phyloP scores from a whole-genome alignment of 2,888 invertebrate genomes.

The Merodon equestris region DNA sequence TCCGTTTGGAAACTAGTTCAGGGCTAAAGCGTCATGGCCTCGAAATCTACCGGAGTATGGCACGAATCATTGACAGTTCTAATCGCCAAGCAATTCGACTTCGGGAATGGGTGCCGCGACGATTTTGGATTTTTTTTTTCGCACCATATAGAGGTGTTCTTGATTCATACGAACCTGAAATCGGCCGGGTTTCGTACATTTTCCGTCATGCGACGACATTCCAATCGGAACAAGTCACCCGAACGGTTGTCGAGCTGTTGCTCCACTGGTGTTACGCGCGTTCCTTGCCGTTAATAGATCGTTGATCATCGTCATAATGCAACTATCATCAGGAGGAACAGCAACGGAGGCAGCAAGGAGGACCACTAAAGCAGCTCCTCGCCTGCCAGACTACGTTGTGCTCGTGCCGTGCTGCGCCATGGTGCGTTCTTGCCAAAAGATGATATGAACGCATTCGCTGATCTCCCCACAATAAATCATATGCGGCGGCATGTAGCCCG shows the following conservation, averaged over 20 bases:
- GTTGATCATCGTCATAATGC: conserved; percentile 65
- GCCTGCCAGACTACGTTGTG: background rate
- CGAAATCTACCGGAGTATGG: conserved; percentile 42
- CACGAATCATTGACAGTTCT: conserved; percentile 12
- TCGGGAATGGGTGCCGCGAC: conserved; percentile 28
- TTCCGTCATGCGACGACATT: conserved; percentile 54
- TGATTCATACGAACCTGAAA: conserved; percentile 31
- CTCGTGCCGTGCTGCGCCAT: background rate
- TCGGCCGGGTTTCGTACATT: conserved; percentile 49
- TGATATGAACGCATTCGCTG: conserved; percentile 63
- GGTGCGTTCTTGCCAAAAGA: conserved; percentile 46
- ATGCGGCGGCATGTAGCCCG: conserved; percentile 14
- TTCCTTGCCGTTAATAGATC: conserved; percentile 65
- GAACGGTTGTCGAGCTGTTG: conserved; percentile 39
- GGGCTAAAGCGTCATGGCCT: conserved; percentile 39
- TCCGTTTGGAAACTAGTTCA: conserved; percentile 48
- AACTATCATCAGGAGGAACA: conserved; percentile 57
- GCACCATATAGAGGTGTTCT: conserved; percentile 46
- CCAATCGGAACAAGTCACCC: conserved; percentile 28
- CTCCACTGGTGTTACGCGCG: conserved; percentile 54
- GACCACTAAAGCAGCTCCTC: conserved; percentile 10
- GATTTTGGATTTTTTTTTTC: conserved; percentile 6
- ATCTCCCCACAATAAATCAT: conserved; percentile 66
- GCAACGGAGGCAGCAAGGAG: conserved; percentile 35
- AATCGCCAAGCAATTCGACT: conserved; percentile 53